phyloP scores from a whole-genome alignment of 2,113 vertebrate species.

The Rhinopomastus cyanomelas region DNA sequence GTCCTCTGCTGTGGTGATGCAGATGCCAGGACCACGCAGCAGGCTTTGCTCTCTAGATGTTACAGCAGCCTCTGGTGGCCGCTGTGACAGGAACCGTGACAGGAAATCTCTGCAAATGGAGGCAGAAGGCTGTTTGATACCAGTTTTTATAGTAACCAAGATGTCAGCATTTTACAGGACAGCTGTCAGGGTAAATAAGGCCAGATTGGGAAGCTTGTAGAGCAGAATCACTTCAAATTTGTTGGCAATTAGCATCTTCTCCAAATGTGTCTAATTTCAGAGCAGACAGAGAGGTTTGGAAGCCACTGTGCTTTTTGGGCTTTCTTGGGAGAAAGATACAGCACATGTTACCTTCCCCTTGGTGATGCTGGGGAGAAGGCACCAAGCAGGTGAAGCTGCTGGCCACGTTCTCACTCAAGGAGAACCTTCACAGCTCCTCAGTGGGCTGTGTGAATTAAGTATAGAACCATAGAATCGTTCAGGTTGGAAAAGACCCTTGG shows the following conservation, averaged over 20 bases:
- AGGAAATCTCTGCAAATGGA: background rate
- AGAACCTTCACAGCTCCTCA: background rate
- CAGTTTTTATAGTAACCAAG: background rate
- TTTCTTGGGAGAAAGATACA: background rate
- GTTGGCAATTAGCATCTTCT: slow-evolving; percentile 12
- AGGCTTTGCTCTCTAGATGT: slow-evolving; percentile 18
- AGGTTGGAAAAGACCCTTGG: too few relatives aligned
- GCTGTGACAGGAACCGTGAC: background rate
- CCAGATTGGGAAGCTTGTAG: background rate
- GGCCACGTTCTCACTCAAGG: background rate
- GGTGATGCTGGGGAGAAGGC: background rate
- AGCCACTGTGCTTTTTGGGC: background rate
- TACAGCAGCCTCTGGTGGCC: slow-evolving; percentile 72
- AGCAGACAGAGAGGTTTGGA: background rate
- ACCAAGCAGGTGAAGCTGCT: background rate
- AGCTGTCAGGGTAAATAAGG: slow-evolving; percentile 22
- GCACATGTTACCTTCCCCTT: background rate
- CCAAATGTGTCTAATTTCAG: background rate
- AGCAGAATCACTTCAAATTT: background rate
- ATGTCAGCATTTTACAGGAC: slow-evolving; percentile 20
- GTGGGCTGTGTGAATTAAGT: background rate
- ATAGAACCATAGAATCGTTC: background rate
- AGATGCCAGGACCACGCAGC: background rate
- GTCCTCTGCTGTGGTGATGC: background rate
- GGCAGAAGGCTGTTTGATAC: background rate